Evolutionary conservation across 2,797 vertebrate genomes (phyloP).

Genomic region (Neosilurus hyrtlii): DNA sequence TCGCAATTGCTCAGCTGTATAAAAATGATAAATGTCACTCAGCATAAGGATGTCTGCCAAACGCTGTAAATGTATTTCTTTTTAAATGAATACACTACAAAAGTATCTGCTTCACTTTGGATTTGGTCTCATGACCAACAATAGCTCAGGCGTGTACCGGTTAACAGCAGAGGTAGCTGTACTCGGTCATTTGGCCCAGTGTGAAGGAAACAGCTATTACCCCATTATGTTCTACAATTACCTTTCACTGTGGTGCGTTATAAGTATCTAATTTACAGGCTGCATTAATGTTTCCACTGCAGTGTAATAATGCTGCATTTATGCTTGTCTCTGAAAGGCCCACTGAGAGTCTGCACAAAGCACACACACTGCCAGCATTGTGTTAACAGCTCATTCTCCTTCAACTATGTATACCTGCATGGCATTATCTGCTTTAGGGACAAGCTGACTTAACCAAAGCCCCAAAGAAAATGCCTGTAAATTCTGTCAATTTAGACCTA

Average conservation of each 20-base stretch:
- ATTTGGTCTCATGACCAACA: slow-evolving; percentile 40
- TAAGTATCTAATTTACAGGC: slow-evolving; percentile 71
- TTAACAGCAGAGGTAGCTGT: slow-evolving; percentile 38
- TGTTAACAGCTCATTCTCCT: slow-evolving; percentile 35
- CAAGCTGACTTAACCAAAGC: slow-evolving; percentile 39
- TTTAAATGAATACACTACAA: neutral
- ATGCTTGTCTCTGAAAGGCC: slow-evolving; percentile 53
- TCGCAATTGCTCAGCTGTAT: too few relatives aligned
- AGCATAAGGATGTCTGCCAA: too few relatives aligned
- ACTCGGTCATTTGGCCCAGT: slow-evolving; percentile 63
- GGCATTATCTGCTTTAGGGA: slow-evolving; percentile 52
- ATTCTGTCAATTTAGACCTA: slow-evolving; percentile 22
- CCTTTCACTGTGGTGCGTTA: slow-evolving; percentile 60
- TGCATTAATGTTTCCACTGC: slow-evolving; percentile 73
- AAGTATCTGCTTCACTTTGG: neutral
- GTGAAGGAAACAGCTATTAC: slow-evolving; percentile 69
- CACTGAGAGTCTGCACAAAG: slow-evolving; percentile 39
- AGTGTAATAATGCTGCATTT: slow-evolving; percentile 70
- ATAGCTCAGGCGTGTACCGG: slow-evolving; percentile 48
- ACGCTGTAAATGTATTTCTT: too few relatives aligned
- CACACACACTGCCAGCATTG: slow-evolving; percentile 43
- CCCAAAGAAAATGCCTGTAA: slow-evolving; percentile 36
- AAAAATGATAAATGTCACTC: too few relatives aligned
- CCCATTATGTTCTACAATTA: slow-evolving; percentile 57
- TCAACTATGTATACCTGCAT: slow-evolving; percentile 46